Conservation (phyloP, 2,888 invertebrate genomes). For the Papilio protenor region DNA sequence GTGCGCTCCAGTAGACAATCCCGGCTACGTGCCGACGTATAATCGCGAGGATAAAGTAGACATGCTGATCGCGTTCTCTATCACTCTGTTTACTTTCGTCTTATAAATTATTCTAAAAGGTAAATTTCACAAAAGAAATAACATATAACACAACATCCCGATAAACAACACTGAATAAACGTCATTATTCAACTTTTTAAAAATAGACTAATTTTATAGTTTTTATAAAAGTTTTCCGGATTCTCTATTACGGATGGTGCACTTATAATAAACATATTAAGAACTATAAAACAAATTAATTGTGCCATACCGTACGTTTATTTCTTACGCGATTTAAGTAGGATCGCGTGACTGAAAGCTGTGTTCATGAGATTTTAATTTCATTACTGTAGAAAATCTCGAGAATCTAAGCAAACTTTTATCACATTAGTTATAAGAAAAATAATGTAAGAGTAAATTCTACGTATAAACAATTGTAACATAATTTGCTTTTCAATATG, state of each 20-base stretch:
- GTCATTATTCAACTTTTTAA: background rate
- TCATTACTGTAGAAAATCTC: background rate
- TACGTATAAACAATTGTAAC: background rate
- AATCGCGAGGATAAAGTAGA: constrained; percentile 76
- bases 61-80: constrained; percentile 71
- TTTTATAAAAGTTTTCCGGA: background rate
- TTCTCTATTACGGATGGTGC: background rate
- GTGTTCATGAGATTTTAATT: constrained; percentile 14
- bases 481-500: background rate
- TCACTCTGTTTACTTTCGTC: constrained; percentile 56
- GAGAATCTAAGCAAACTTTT: constrained; percentile 2
- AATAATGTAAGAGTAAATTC: background rate
- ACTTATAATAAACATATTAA: background rate
- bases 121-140: constrained; percentile 12
- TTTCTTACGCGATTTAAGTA: background rate
- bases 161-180: background rate
- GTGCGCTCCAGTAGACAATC: constrained; percentile 57
- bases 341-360: constrained; percentile 4
- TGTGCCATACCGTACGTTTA: background rate
- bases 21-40: constrained; percentile 77
- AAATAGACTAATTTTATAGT: background rate
- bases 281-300: background rate
- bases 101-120: constrained; percentile 33
- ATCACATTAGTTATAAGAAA: background rate
- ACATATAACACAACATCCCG: background rate